phyloP scores from a whole-genome alignment of 1,140 invertebrate genomes.

The Camponotus vicinus region DNA sequence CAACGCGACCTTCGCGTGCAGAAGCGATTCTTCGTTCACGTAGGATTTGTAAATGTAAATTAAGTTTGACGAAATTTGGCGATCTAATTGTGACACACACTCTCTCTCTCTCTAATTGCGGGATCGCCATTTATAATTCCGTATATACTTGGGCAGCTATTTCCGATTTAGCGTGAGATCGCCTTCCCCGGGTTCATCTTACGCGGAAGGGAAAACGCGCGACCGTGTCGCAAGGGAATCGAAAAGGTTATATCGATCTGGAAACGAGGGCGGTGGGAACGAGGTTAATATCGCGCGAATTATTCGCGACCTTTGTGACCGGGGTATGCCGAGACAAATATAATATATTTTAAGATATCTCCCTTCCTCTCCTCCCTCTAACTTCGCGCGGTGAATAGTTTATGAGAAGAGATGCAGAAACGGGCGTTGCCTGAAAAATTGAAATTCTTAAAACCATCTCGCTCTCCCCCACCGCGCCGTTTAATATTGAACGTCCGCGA shows the following conservation, averaged over 20 bases:
- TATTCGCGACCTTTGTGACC: conserved; percentile 80
- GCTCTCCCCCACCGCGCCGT: conserved; percentile 75
- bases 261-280: conserved; percentile 47
- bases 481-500: conserved; percentile 76
- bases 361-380: conserved; percentile 39
- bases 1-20: conserved; percentile 9
- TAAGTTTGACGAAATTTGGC: conserved; percentile 33
- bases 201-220: conserved; percentile 42
- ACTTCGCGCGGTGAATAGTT: conserved; percentile 74
- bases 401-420: conserved; percentile 72
- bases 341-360: conserved; percentile 84
- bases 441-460: conserved; percentile 82
- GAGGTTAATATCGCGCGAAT: conserved; percentile 68
- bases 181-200: conserved; percentile 24
- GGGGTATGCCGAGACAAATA: conserved; percentile 77
- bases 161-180: conserved; percentile 39
- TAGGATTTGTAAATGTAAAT: conserved; percentile 27
- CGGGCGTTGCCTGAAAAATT: conserved; percentile 82
- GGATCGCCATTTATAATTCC: conserved; percentile 47
- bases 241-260: conserved; percentile 51
- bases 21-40: conserved; percentile 10
- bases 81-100: conserved; percentile 41
- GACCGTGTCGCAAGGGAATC: conserved; percentile 31
- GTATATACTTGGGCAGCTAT: conserved; percentile 37
- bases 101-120: conserved; percentile 20